Percentiles rank a stretch among this genome's conserved stretches.
Evolutionary conservation across 2,888 invertebrate species (phyloP).

Genomic region (Baronia brevicornis): DNA sequence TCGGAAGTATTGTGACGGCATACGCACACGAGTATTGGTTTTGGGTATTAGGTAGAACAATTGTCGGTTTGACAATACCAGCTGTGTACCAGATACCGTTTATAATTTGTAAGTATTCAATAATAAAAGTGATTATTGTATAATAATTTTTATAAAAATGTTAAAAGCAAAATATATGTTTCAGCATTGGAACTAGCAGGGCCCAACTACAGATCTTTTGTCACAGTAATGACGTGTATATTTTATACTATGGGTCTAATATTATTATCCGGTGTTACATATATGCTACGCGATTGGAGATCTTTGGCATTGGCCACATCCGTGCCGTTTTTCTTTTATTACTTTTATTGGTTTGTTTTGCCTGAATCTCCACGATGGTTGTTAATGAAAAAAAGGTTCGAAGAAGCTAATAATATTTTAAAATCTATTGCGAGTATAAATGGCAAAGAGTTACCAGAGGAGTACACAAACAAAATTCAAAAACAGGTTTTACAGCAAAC

Average conservation of each 20-base stretch:
- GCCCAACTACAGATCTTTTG: constrained; percentile 92
- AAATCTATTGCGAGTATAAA: constrained; percentile 87
- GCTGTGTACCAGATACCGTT: constrained; percentile 96
- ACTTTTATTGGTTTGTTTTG: constrained; percentile 88
- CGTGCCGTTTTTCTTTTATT: constrained; percentile 88
- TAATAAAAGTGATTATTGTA: neutral
- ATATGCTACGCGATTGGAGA: constrained; percentile 89
- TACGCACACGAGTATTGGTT: constrained; percentile 86
- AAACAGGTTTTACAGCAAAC: constrained; percentile 81
- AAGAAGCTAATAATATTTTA: constrained; percentile 87
- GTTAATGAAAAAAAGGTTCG: constrained; percentile 86
- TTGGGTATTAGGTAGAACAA: constrained; percentile 86
- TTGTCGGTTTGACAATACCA: constrained; percentile 94
- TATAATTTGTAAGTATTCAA: constrained; percentile 86
- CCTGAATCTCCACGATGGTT: constrained; percentile 96
- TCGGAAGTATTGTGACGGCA: constrained; percentile 87
- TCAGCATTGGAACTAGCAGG: constrained; percentile 93
- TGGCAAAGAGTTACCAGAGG: constrained; percentile 82
- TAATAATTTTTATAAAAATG: neutral
- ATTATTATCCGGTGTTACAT: constrained; percentile 88
- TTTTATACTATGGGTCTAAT: constrained; percentile 93
- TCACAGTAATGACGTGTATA: constrained; percentile 93
- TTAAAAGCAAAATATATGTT: constrained; percentile 29
- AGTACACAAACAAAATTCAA: constrained; percentile 82
- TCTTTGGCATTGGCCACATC: constrained; percentile 87